phyloP scores from a whole-genome alignment of 2,113 vertebrate genomes.

The Sander vitreus region DNA sequence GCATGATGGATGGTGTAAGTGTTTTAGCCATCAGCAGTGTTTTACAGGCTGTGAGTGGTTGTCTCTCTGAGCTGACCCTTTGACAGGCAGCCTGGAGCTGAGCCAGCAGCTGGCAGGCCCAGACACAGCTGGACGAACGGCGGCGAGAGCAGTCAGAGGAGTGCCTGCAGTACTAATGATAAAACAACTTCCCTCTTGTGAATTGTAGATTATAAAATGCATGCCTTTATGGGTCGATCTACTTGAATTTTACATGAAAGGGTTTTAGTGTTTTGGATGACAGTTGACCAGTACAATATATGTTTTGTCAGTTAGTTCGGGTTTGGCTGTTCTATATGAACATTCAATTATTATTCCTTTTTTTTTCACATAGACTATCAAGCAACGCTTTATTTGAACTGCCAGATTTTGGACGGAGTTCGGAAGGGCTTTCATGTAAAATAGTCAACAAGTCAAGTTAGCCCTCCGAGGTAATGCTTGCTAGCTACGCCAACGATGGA shows the following conservation, averaged over 20 bases:
- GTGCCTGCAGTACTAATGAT: constrained; percentile 32
- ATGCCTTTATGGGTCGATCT: neutral
- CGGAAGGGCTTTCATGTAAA: no score
- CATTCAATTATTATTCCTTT: no score
- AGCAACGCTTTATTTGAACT: no score
- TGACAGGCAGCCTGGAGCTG: constrained; percentile 68
- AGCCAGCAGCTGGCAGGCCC: constrained; percentile 54
- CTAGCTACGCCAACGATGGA: no score
- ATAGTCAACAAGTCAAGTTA: no score
- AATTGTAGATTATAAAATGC: constrained; percentile 7
- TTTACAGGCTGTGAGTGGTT: constrained; percentile 72
- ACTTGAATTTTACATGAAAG: neutral
- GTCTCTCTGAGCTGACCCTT: constrained; percentile 52
- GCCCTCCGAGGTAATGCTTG: no score
- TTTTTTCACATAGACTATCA: no score
- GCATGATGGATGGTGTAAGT: constrained; percentile 75
- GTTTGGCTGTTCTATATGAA: no score
- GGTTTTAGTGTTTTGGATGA: neutral
- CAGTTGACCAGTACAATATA: neutral
- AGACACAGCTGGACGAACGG: constrained; percentile 50
- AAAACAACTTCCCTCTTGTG: constrained; percentile 18
- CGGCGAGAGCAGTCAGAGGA: constrained; percentile 14
- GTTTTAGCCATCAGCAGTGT: constrained; percentile 71
- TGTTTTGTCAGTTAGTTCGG: no score
- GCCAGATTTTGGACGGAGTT: no score